Conservation (phyloP, 2,888 invertebrate species). For the Pachliopta kotzebuea region DNA sequence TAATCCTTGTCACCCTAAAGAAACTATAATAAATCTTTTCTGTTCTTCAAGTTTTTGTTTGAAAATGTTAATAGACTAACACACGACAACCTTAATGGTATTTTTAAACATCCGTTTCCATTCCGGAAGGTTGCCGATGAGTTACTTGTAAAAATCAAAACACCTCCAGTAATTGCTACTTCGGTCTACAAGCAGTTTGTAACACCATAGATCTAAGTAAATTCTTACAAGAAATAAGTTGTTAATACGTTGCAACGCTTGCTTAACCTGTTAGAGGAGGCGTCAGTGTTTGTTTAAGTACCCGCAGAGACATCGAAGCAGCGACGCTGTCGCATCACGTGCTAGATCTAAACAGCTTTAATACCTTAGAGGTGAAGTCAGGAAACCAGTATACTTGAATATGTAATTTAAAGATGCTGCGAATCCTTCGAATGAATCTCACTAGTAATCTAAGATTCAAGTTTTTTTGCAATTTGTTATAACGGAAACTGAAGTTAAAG, state of each 20-base stretch:
- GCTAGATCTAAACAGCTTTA: slow-evolving; percentile 7
- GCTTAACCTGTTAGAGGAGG: slow-evolving; percentile 4
- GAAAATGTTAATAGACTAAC: too few species aligned
- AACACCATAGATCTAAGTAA: neutral
- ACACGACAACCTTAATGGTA: too few species aligned
- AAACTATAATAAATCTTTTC: too few species aligned
- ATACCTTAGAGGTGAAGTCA: slow-evolving; percentile 1
- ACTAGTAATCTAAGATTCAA: too few species aligned
- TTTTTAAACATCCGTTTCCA: too few species aligned
- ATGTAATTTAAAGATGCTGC: neutral
- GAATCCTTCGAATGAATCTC: too few species aligned
- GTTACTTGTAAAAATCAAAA: too few species aligned
- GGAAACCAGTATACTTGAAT: slow-evolving; percentile 3
- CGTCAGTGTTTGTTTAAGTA: slow-evolving; percentile 3
- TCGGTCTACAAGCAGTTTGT: neutral
- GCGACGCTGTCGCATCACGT: slow-evolving; percentile 1
- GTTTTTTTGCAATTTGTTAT: too few species aligned
- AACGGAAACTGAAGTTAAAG: too few species aligned
- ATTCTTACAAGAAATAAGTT: slow-evolving; percentile 4
- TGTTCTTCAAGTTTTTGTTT: too few species aligned
- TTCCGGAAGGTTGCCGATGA: neutral
- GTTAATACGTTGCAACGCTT: slow-evolving; percentile 1
- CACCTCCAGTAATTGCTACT: neutral
- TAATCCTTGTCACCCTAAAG: too few species aligned
- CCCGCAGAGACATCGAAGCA: slow-evolving; percentile 4